These are phyloP conservation scores for Mobula birostris DNA, from an alignment of 2,113 vertebrate genomes.

Conservation along the genomic window DNA sequence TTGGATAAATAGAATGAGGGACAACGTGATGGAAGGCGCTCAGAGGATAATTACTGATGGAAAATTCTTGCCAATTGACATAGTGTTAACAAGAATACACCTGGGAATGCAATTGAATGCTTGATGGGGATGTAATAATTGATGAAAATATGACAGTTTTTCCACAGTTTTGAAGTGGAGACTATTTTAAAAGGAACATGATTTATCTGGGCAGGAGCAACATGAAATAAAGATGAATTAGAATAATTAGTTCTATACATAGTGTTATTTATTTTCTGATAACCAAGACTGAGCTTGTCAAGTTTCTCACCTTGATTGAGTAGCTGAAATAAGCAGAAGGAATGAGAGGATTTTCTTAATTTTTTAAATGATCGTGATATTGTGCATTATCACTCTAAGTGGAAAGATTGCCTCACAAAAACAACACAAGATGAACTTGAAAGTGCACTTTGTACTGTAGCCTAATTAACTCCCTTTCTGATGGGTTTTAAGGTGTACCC, in stretches of 20 bases:
- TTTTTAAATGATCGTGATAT: background rate
- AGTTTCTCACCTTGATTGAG: background rate
- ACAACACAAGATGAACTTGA: background rate
- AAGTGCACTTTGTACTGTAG: background rate
- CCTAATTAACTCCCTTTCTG: background rate
- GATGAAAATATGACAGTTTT: too few species aligned
- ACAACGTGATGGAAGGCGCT: background rate
- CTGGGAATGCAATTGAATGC: background rate
- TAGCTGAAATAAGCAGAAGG: background rate
- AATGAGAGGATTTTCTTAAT: background rate
- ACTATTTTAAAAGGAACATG: background rate
- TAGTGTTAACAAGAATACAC: background rate
- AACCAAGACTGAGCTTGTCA: too few species aligned
- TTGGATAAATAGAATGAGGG: background rate
- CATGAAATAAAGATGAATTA: background rate
- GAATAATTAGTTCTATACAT: background rate
- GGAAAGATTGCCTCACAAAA: too few species aligned
- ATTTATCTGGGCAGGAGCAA: background rate
- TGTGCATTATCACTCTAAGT: background rate
- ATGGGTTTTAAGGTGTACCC: conserved; percentile 76
- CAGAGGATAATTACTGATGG: background rate
- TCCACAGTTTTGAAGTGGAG: background rate
- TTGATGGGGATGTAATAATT: background rate
- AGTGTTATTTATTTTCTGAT: conserved; percentile 8
- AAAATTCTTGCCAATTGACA: background rate